Evolutionary conservation across 2,888 invertebrate genomes (phyloP).

Genomic region (Alcis repandata): DNA sequence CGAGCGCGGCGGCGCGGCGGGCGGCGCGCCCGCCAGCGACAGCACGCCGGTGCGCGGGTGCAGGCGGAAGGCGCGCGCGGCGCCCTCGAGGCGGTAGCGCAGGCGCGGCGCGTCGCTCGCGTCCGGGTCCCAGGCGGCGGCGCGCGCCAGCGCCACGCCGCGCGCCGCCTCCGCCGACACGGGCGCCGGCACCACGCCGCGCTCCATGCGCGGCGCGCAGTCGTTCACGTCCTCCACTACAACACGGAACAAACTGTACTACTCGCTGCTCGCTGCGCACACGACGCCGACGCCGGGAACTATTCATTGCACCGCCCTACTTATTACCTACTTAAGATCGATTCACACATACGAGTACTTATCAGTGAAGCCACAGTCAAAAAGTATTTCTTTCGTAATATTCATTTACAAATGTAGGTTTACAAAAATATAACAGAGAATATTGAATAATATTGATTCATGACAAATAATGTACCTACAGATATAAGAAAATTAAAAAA

Average conservation of each 20-base stretch:
- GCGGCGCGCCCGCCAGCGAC: slow-evolving; percentile 67
- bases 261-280: too few species aligned
- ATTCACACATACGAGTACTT: too few species aligned
- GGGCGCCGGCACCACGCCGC: slow-evolving; percentile 91
- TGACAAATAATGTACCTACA: too few species aligned
- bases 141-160: slow-evolving; percentile 95
- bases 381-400: too few species aligned
- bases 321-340: too few species aligned
- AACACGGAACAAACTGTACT: slow-evolving; percentile 42
- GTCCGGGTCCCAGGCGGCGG: slow-evolving; percentile 96
- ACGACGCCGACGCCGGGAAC: too few species aligned
- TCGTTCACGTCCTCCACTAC: slow-evolving; percentile 96
- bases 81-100: slow-evolving; percentile 91
- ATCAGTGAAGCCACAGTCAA: too few species aligned
- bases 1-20: slow-evolving; percentile 84
- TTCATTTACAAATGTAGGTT: too few species aligned
- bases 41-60: slow-evolving; percentile 71
- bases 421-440: too few species aligned
- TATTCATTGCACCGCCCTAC: too few species aligned
- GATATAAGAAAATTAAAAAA: too few species aligned
- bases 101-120: slow-evolving; percentile 91
- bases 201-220: slow-evolving; percentile 94
- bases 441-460: too few species aligned
- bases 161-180: slow-evolving; percentile 93
- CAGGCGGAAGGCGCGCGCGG: slow-evolving; percentile 62